phyloP scores from a whole-genome alignment of 2,113 vertebrate species.

The Nesoenas mayeri region DNA sequence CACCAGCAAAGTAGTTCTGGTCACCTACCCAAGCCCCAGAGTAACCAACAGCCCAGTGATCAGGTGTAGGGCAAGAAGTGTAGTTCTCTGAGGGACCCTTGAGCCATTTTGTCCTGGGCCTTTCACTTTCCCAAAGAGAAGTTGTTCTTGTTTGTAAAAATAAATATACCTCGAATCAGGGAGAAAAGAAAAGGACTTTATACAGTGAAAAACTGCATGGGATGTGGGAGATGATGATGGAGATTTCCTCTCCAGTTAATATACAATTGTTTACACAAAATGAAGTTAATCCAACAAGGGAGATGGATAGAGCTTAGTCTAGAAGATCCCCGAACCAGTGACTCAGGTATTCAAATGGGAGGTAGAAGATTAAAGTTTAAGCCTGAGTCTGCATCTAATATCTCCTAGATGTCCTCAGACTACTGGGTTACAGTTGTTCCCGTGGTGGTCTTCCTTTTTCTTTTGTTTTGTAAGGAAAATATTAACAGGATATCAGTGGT shows the following conservation, averaged over 20 bases:
- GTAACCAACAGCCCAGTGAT: background rate
- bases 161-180: background rate
- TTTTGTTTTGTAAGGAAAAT: background rate
- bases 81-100: background rate
- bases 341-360: background rate
- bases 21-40: background rate
- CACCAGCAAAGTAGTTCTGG: background rate
- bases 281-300: background rate
- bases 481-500: background rate
- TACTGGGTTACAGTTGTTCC: background rate
- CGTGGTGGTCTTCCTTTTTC: background rate
- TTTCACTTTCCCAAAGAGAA: background rate
- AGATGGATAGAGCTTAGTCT: background rate
- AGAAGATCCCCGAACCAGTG: background rate
- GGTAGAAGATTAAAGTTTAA: background rate
- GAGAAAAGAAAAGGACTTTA: background rate
- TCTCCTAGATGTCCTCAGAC: background rate
- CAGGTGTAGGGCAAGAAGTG: background rate
- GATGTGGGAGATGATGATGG: background rate
- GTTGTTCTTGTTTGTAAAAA: background rate
- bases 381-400: background rate
- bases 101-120: background rate
- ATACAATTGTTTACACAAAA: background rate
- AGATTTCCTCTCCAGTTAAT: background rate
- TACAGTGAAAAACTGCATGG: background rate